Evolutionary conservation across 2,888 invertebrate genomes (phyloP).

Genomic region (Euproctis similis): DNA sequence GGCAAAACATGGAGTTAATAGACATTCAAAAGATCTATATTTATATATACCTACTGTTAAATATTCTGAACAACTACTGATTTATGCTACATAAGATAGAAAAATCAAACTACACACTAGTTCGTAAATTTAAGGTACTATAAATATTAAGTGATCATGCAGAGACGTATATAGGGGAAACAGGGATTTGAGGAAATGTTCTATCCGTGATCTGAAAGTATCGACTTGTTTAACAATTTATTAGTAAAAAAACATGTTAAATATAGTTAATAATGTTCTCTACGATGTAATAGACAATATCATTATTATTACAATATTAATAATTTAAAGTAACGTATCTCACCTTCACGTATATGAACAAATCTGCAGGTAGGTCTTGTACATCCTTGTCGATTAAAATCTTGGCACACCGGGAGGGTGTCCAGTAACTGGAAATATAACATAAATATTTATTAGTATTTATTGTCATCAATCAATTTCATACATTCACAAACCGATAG

Average conservation of each 20-base stretch:
- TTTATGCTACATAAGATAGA: no score
- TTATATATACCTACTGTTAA: no score
- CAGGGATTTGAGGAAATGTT: constrained; percentile 13
- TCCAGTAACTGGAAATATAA: constrained; percentile 95
- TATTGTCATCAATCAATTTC: constrained; percentile 26
- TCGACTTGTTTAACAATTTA: constrained; percentile 15
- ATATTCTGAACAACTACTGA: constrained; percentile 6
- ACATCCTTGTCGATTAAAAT: constrained; percentile 99
- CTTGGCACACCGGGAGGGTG: constrained; percentile 99
- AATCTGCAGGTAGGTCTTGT: constrained; percentile 98
- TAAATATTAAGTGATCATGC: constrained; percentile 27
- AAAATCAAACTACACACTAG: constrained; percentile 27
- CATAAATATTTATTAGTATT: constrained; percentile 42
- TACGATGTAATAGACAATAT: constrained; percentile 12
- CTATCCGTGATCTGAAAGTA: constrained; percentile 28
- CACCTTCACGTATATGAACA: constrained; percentile 98
- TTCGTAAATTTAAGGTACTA: constrained; percentile 18
- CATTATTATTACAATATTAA: constrained; percentile 3
- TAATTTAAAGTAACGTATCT: constrained; percentile 49
- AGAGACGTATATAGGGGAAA: constrained; percentile 16
- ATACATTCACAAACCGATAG: constrained; percentile 38
- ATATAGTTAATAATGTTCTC: no score
- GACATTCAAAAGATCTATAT: no score
- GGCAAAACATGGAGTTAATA: no score
- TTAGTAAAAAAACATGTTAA: no score